Evolutionary conservation across 2,797 vertebrate genomes (phyloP), one percentile per base, ranked within the genome.

Genomic region (Brachyalestes nurse): DNA sequence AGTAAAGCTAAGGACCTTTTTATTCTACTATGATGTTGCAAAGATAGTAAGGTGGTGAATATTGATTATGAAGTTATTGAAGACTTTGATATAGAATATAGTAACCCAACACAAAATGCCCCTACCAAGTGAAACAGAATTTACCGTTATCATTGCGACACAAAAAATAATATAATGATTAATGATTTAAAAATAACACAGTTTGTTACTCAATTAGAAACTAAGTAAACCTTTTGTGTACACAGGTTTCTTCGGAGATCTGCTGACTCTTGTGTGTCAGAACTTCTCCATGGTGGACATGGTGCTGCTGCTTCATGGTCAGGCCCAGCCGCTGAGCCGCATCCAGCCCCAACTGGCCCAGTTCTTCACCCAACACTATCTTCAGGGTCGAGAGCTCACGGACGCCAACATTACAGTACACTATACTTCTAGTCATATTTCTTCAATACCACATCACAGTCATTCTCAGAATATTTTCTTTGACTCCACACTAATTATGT

Each of bases 281-380:
- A 96, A 95, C 16, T 96, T 98, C 87, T 97, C 96, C 79, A 96
- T 98, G 97, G 95, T 97, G 4, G 97, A 98, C 61, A 93, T 98
- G 93, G 97, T 98, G 75, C 93, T 97, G 94, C 92, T 98, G 82
- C 94, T 98, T 2, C 97, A 98, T 0, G 97, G 96, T 1, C 96
- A 97, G 86, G 96, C 96, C 80, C 96, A 98, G 90, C 96, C 97
- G 0, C 91, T 98, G 62, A 92, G 93, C 77, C 95, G 96, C 55
- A 96, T 98, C 80, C 96, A 97, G 89, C 96, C 96, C 0, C 96
- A 97, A 77, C 92, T 98, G 45, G 88, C 93, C 69, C 93, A 94
- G 87, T 98, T 97, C 90, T 97, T 97, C 92, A 94, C 88, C 49
- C 94, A 97, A 91, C 95, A 97, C 89, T 97, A 96, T 90, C 93